These are phyloP conservation scores for Molanna angustata DNA, from an alignment of 2,888 invertebrate species.

Conservation along the genomic window DNA sequence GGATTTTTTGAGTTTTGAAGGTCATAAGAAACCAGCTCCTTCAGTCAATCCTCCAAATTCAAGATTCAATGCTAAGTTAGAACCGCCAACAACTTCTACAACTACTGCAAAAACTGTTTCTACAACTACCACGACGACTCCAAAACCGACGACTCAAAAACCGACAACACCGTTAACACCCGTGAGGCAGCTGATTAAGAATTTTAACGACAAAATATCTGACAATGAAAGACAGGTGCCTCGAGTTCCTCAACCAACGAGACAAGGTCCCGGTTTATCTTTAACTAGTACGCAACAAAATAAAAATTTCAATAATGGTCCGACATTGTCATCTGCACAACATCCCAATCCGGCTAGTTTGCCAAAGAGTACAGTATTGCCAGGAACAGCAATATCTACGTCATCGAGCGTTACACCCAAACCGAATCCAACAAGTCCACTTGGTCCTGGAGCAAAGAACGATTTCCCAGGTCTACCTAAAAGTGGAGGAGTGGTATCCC, in stretches of 20 bases:
- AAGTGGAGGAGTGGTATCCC: background rate
- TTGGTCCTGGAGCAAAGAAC: background rate
- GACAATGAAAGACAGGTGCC: constrained; percentile 8
- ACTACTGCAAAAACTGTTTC: constrained; percentile 1
- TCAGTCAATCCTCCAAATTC: constrained; percentile 37
- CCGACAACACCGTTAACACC: constrained; percentile 21
- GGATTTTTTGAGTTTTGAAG: constrained; percentile 28
- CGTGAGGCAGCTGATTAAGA: constrained; percentile 23
- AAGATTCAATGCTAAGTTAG: no score
- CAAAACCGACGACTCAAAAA: constrained; percentile 3
- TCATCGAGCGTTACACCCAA: no score
- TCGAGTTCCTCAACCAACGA: background rate
- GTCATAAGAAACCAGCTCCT: constrained; percentile 35
- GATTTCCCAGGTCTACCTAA: background rate
- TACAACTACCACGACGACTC: constrained; percentile 3
- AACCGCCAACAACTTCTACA: constrained; percentile 3
- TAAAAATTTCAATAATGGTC: no score
- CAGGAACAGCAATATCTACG: no score
- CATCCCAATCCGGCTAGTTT: background rate
- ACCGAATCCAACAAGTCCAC: no score
- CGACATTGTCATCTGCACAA: background rate
- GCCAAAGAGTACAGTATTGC: background rate
- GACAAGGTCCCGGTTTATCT: no score
- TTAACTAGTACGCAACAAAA: no score
- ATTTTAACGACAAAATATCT: constrained; percentile 19